Percentiles rank a stretch among this genome's conserved stretches.
These are phyloP conservation scores for Microtus montanus DNA, from an alignment of 2,113 vertebrate genomes.

Conservation along the genomic window DNA sequence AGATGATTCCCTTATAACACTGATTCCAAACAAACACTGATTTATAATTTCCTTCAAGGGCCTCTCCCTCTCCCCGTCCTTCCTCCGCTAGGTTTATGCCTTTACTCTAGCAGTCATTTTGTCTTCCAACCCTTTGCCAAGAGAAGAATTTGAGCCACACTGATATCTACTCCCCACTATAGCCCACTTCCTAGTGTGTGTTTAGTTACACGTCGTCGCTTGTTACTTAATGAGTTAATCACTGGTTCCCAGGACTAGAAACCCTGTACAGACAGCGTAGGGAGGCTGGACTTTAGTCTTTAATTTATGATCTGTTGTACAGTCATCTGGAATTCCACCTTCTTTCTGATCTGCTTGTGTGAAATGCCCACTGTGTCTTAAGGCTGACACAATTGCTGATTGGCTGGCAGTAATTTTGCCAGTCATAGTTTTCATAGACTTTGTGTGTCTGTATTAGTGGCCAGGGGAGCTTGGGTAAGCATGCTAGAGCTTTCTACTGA, in stretches of 20 bases:
- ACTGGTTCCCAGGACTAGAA: conserved; percentile 6
- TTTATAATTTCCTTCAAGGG: conserved; percentile 11
- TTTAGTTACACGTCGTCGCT: conserved; percentile 1
- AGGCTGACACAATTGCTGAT: not conserved
- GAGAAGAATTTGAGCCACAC: not conserved
- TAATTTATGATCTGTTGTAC: conserved; percentile 39
- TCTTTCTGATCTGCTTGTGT: conserved; percentile 23
- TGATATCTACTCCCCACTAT: not conserved
- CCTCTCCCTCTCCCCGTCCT: not conserved
- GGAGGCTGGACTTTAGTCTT: conserved; percentile 9
- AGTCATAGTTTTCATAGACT: not conserved
- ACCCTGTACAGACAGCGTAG: not conserved
- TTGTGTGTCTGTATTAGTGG: not conserved
- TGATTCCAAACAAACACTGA: conserved; percentile 13
- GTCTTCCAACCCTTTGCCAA: not conserved
- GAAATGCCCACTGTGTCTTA: not conserved
- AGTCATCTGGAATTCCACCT: conserved; percentile 25
- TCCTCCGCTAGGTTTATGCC: not conserved
- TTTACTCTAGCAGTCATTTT: not conserved
- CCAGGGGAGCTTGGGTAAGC: not conserved
- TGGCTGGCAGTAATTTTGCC: not conserved
- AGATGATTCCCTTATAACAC: not conserved
- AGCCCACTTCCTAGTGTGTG: not conserved
- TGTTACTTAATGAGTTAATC: not conserved
- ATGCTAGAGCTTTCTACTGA: conserved; percentile 16